Evolutionary conservation across 2,888 invertebrate species (phyloP).

Genomic region (Drosophila putrida): DNA sequence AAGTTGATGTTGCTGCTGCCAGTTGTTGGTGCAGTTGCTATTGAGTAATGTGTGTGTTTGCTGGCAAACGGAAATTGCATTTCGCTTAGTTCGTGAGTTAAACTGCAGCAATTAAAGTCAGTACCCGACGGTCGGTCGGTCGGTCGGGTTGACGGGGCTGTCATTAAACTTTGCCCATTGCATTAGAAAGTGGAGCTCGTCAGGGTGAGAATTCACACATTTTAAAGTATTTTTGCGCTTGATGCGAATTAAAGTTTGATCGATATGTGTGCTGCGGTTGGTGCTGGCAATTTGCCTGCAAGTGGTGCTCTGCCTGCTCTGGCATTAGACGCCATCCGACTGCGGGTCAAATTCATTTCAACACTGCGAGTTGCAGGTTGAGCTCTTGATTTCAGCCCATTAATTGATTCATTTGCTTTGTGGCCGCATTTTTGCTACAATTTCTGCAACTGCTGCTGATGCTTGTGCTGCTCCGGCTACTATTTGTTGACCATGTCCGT

Average conservation of each 20-base stretch:
- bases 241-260: conserved; percentile 85
- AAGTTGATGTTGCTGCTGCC: conserved; percentile 36
- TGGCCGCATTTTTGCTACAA: conserved; percentile 31
- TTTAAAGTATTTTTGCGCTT: conserved; percentile 69
- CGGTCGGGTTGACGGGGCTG: conserved; percentile 11
- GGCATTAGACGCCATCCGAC: conserved; percentile 74
- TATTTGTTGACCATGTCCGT: conserved; percentile 25
- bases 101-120: conserved; percentile 64
- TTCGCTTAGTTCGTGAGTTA: conserved; percentile 57
- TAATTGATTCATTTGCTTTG: conserved; percentile 59
- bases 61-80: conserved; percentile 72
- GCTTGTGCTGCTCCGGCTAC: not conserved
- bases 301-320: conserved; percentile 17
- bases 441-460: not conserved
- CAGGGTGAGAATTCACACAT: conserved; percentile 51
- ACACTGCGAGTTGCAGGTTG: conserved; percentile 38
- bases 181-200: conserved; percentile 61
- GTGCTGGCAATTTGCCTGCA: conserved; percentile 36
- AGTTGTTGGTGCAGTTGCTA: conserved; percentile 60
- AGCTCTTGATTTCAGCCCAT: conserved; percentile 62
- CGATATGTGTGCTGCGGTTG: conserved; percentile 75
- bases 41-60: conserved; percentile 57
- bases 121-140: not conserved
- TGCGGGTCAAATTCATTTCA: conserved; percentile 67
- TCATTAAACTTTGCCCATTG: conserved; percentile 56